Percentiles rank a stretch among this genome's conserved stretches.
Evolutionary conservation across 2,888 invertebrate genomes (phyloP).

Genomic region (Eristalis intricaria): DNA sequence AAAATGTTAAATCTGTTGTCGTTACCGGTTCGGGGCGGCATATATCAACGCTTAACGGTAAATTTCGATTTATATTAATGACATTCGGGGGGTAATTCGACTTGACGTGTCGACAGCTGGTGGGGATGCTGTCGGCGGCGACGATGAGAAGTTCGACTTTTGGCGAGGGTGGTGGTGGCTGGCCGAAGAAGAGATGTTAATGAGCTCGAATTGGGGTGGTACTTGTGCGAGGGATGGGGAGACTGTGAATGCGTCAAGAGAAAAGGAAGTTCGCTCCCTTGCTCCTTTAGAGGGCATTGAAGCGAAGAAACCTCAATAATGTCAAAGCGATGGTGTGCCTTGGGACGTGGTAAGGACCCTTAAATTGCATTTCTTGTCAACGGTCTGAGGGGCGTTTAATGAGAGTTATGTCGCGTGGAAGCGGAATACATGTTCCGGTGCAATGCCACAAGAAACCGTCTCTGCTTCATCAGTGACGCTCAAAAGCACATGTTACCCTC

Average conservation of each 20-base stretch:
- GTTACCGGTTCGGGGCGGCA: conserved; percentile 8
- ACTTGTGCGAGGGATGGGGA: neutral
- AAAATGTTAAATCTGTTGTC: conserved; percentile 61
- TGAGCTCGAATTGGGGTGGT: neutral
- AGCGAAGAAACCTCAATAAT: neutral
- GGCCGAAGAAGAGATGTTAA: neutral
- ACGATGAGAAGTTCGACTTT: neutral
- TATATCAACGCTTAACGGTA: conserved; percentile 49
- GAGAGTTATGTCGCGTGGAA: neutral
- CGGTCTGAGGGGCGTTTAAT: neutral
- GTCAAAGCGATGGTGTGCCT: neutral
- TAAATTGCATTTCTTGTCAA: neutral
- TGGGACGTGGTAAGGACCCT: neutral
- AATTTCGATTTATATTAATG: conserved; percentile 71
- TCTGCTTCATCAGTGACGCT: too few relatives aligned
- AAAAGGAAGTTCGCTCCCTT: too few relatives aligned
- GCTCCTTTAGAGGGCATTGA: neutral
- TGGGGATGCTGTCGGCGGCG: neutral
- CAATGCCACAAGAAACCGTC: neutral
- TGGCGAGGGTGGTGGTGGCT: neutral
- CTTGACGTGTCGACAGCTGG: neutral
- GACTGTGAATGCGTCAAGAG: neutral
- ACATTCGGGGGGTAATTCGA: conserved; percentile 44
- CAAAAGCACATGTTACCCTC: too few relatives aligned
- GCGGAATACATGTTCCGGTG: neutral